phyloP scores from a whole-genome alignment of 2,888 invertebrate genomes.

The Seladonia tumulorum region DNA sequence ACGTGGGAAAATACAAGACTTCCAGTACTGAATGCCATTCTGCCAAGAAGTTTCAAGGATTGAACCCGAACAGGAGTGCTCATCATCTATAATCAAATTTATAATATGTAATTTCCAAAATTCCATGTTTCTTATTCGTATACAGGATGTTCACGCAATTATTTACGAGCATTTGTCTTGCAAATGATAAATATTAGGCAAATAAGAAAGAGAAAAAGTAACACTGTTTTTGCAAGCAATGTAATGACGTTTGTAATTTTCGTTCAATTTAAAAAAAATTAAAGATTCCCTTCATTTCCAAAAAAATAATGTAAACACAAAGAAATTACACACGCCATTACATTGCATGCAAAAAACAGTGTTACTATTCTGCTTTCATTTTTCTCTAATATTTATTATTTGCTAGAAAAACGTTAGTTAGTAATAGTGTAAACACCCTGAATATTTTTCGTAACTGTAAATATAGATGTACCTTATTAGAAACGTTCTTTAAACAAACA shows the following conservation, averaged over 20 bases:
- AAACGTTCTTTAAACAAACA: constrained; percentile 85
- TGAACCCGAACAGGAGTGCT: constrained; percentile 90
- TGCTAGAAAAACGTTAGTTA: neutral
- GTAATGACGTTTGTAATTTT: too few species aligned
- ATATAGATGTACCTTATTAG: constrained; percentile 35
- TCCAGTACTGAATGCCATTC: constrained; percentile 85
- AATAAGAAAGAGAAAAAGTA: too few species aligned
- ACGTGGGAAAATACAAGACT: constrained; percentile 85
- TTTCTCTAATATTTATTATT: neutral
- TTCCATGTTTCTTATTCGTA: neutral
- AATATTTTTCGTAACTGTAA: neutral
- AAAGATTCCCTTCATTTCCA: too few species aligned
- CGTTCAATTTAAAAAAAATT: too few species aligned
- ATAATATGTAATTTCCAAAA: constrained; percentile 14
- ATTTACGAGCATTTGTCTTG: neutral
- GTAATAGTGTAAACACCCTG: neutral
- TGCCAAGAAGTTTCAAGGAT: constrained; percentile 88
- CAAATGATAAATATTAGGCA: neutral
- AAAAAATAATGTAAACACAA: neutral
- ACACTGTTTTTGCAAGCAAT: too few species aligned
- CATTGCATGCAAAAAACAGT: too few species aligned
- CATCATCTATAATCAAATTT: constrained; percentile 67
- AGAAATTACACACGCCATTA: neutral
- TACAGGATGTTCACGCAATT: neutral
- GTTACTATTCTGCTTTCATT: too few species aligned